Evolutionary conservation across 2,113 vertebrate genomes (phyloP).

Genomic region (Equus quagga): DNA sequence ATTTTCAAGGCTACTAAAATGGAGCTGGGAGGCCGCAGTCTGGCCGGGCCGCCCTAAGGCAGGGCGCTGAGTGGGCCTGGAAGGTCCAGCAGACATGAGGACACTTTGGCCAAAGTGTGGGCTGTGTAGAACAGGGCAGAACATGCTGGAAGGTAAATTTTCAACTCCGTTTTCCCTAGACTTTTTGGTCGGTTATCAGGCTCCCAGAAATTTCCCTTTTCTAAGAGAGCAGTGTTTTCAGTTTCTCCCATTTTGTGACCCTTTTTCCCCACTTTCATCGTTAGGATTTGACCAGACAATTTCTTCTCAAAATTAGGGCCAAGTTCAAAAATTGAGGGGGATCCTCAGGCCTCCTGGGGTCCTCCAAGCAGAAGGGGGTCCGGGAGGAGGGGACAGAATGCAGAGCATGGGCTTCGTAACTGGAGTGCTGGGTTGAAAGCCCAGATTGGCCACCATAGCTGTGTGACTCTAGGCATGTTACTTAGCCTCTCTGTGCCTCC

Average conservation of each 20-base stretch:
- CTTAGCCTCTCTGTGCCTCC: not conserved
- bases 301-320: not conserved
- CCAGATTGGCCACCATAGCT: fast-evolving
- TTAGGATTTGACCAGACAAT: not conserved
- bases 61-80: too few species aligned
- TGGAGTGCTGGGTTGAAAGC: fast-evolving
- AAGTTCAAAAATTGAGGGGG: fast-evolving
- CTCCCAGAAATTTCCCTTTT: not conserved
- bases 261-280: not conserved
- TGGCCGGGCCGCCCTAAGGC: too few species aligned
- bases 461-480: not conserved
- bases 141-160: not conserved
- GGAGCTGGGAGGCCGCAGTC: not conserved
- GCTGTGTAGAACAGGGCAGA: not conserved
- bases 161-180: not conserved
- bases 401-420: not conserved
- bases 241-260: not conserved
- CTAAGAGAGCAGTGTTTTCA: fast-evolving
- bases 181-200: too few species aligned
- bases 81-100: too few species aligned
- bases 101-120: not conserved
- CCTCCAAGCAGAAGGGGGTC: not conserved
- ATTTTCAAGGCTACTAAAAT: too few species aligned
- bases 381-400: too few species aligned
- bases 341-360: not conserved